Percentiles rank a stretch among this genome's conserved stretches.
These are phyloP conservation scores for Heterochromis multidens DNA, from an alignment of 2,113 vertebrate genomes.

Conservation along the genomic window DNA sequence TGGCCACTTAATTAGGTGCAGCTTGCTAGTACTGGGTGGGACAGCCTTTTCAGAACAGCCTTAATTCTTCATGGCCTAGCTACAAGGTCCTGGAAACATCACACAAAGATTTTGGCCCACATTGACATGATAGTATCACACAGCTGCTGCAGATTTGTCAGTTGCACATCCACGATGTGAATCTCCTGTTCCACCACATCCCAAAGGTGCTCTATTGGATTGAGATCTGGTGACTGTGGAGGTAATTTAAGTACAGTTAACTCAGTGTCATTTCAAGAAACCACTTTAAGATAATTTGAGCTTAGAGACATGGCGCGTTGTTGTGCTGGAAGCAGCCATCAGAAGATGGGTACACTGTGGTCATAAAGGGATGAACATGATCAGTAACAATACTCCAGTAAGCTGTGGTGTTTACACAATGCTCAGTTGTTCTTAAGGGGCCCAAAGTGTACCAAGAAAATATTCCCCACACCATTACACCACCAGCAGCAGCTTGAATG, in stretches of 20 bases:
- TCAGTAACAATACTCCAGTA: not conserved
- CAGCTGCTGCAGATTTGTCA: not conserved
- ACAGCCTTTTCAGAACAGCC: not conserved
- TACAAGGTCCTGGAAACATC: not conserved
- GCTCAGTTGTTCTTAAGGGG: not conserved
- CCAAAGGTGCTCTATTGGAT: not conserved
- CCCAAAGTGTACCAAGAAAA: not conserved
- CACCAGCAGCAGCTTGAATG: accelerated
- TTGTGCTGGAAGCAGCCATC: not conserved
- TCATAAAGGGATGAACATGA: not conserved
- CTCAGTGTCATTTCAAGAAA: not conserved
- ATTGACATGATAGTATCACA: not conserved
- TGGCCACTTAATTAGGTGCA: not conserved
- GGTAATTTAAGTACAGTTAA: not conserved
- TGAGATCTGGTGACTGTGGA: not conserved
- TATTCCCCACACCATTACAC: not conserved
- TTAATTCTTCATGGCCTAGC: not conserved
- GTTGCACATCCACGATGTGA: not conserved
- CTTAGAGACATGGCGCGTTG: not conserved
- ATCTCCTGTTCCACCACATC: not conserved
- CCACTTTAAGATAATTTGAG: not conserved
- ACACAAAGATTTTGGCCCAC: not conserved
- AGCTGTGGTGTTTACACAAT: not conserved
- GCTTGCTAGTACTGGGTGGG: not conserved
- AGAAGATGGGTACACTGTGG: not conserved